Evolutionary conservation across 2,888 invertebrate species (phyloP).

Genomic region (Agrilus biguttatus): DNA sequence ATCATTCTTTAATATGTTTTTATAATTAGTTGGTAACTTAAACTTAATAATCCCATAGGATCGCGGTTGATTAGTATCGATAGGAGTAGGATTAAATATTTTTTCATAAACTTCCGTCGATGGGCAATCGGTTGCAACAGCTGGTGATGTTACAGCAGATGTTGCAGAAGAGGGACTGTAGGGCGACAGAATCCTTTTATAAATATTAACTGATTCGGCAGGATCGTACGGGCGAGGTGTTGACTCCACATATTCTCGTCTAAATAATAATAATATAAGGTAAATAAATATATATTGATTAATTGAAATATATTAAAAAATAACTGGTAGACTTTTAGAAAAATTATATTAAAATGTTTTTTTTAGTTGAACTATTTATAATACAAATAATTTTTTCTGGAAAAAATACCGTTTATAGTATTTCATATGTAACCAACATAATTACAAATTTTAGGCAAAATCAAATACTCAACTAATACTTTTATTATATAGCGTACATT

Average conservation of each 20-base stretch:
- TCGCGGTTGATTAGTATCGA: slow-evolving; percentile 19
- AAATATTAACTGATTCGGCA: slow-evolving; percentile 25
- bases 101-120: slow-evolving; percentile 19
- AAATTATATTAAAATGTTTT: too few relatives aligned
- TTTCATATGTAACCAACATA: too few relatives aligned
- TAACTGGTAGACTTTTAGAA: too few relatives aligned
- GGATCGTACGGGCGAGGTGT: slow-evolving; percentile 19
- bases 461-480: too few relatives aligned
- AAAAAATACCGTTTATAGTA: too few relatives aligned
- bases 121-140: slow-evolving; percentile 14
- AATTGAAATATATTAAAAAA: too few relatives aligned
- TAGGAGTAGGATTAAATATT: slow-evolving; percentile 15
- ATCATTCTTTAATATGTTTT: slow-evolving; percentile 15
- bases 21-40: slow-evolving; percentile 28
- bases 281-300: too few relatives aligned
- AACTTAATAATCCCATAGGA: slow-evolving; percentile 31
- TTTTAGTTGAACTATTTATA: too few relatives aligned
- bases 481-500: too few relatives aligned
- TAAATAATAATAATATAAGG: slow-evolving; percentile 7
- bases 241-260: slow-evolving; percentile 23
- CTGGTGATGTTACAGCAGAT: slow-evolving; percentile 10
- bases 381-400: too few relatives aligned
- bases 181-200: slow-evolving; percentile 25
- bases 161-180: slow-evolving; percentile 13
- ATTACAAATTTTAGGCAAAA: too few relatives aligned